Percentiles rank a stretch among this genome's conserved stretches.
Conservation (phyloP, 2,113 vertebrate genomes). For the Anolis carolinensis region DNA sequence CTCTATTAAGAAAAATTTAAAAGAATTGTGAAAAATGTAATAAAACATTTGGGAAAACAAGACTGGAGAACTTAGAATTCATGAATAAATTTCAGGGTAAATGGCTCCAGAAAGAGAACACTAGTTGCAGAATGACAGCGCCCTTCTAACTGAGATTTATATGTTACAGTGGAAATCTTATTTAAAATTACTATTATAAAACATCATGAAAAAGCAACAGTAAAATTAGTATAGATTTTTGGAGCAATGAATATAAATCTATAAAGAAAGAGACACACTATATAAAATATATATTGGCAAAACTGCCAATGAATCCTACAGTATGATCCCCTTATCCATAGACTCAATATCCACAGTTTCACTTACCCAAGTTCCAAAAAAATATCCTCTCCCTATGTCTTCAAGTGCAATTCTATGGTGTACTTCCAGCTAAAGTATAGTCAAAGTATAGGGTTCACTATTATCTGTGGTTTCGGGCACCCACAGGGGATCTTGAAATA, state of each 20-base stretch:
- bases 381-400: too few species aligned
- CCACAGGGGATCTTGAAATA: too few species aligned
- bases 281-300: background rate
- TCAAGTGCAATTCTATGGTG: too few species aligned
- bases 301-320: background rate
- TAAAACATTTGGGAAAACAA: background rate
- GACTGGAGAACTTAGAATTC: slow-evolving; percentile 22
- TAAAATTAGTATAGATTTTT: background rate
- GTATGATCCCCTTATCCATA: too few species aligned
- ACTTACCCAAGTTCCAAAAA: too few species aligned
- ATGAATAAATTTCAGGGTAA: background rate
- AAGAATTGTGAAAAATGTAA: background rate
- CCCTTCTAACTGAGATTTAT: background rate
- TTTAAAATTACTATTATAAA: background rate
- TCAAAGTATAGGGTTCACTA: too few species aligned
- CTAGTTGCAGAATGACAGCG: background rate
- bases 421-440: too few species aligned
- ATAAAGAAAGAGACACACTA: background rate
- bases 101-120: background rate
- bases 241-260: background rate
- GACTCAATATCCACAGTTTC: too few species aligned
- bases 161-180: background rate
- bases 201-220: slow-evolving; percentile 3
- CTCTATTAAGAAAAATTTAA: background rate
- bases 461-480: too few species aligned